Evolutionary conservation across 1,140 invertebrate species (phyloP).

Genomic region (Vollenhovia emeryi): DNA sequence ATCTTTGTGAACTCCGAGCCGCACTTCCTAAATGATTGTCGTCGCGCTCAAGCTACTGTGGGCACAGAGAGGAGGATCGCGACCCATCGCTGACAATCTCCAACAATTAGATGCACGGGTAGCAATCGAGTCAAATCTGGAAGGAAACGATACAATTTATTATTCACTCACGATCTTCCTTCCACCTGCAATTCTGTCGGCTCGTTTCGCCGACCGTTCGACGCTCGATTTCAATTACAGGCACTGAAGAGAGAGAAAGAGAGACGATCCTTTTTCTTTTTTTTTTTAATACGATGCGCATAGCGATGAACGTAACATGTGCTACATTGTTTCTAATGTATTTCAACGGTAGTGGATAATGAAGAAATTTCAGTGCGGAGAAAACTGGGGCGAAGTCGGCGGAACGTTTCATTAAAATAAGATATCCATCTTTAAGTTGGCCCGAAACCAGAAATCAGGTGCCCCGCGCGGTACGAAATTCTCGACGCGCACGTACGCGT

Average conservation of each 20-base stretch:
- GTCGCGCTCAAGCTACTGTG: not conserved
- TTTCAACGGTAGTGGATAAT: slow-evolving; percentile 63
- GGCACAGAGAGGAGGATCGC: slow-evolving; percentile 10
- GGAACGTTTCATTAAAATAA: slow-evolving; percentile 74
- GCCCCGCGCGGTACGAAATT: not conserved
- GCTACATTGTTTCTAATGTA: slow-evolving; percentile 22
- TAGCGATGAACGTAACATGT: not conserved
- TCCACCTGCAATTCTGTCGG: not conserved
- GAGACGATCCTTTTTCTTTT: not conserved
- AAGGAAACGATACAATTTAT: slow-evolving; percentile 43
- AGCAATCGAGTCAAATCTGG: slow-evolving; percentile 43
- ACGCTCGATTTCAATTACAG: not conserved
- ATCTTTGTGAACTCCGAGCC: slow-evolving; percentile 76
- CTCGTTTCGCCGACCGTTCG: not conserved
- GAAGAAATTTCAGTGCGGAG: slow-evolving; percentile 78
- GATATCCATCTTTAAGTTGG: slow-evolving; percentile 54
- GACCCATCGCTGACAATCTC: slow-evolving; percentile 63
- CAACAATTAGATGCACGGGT: not conserved
- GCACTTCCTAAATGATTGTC: slow-evolving; percentile 50
- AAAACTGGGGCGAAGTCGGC: slow-evolving; percentile 79
- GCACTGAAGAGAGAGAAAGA: no score
- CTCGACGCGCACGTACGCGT: not conserved
- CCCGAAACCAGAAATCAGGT: slow-evolving; percentile 15
- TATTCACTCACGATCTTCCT: not conserved
- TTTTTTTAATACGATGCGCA: not conserved